A percentile compares a stretch with the other conserved stretches of the same genome.
These are phyloP conservation scores for Pterocles burchelli DNA, from an alignment of 2,113 vertebrate genomes.

Conservation along the genomic window DNA sequence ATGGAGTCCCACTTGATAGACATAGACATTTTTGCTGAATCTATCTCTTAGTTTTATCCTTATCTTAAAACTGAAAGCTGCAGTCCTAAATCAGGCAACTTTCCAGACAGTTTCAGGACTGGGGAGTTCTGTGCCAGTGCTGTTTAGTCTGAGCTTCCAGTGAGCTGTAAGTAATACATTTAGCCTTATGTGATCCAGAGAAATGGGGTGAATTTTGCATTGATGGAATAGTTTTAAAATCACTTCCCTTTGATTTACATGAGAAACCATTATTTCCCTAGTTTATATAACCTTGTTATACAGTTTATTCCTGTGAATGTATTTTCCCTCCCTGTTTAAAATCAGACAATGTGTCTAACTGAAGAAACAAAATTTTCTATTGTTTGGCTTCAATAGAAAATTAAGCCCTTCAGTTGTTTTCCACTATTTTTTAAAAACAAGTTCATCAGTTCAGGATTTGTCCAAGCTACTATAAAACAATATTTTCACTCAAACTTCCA, in stretches of 20 bases:
- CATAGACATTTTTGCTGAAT: not conserved
- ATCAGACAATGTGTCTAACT: not conserved
- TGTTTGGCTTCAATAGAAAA: not conserved
- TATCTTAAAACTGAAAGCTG: not conserved
- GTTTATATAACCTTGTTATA: not conserved
- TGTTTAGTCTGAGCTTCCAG: not conserved
- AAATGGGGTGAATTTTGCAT: not conserved
- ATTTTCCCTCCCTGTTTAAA: not conserved
- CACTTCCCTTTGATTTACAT: not conserved
- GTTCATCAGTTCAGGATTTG: not conserved
- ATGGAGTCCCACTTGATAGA: not conserved
- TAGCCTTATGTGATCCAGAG: not conserved
- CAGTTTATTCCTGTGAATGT: not conserved
- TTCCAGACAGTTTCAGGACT: not conserved
- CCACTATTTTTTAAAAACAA: not conserved
- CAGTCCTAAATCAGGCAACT: not conserved
- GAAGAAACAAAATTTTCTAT: not conserved
- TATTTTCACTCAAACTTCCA: not conserved
- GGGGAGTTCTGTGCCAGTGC: not conserved
- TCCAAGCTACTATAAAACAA: not conserved
- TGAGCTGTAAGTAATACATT: not conserved
- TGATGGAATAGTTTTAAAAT: not conserved
- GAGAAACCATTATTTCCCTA: not conserved
- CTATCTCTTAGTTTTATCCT: not conserved
- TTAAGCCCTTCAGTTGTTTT: not conserved